Conservation (phyloP, 2,888 invertebrate genomes). For the Hermaeophaga mercurialis region DNA sequence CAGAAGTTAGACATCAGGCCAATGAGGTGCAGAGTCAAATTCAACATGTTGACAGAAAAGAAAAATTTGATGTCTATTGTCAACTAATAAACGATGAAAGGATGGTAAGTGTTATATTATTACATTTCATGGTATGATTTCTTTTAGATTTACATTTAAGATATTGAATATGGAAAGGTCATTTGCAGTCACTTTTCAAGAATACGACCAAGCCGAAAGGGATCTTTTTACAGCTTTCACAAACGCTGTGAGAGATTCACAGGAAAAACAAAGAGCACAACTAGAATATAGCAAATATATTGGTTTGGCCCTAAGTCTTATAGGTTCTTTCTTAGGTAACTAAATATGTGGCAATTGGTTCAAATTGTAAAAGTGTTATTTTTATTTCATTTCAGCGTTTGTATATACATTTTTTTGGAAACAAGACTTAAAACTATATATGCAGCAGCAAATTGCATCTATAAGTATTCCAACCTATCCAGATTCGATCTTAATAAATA, state of each 20-base stretch:
- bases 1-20: conserved; percentile 66
- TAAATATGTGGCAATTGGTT: background rate
- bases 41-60: conserved; percentile 77
- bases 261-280: conserved; percentile 81
- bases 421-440: conserved; percentile 51
- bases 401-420: conserved; percentile 50
- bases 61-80: conserved; percentile 70
- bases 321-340: conserved; percentile 50
- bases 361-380: no score
- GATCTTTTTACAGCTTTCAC: conserved; percentile 75
- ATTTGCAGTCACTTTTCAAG: conserved; percentile 65
- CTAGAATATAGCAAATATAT: conserved; percentile 86
- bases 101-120: conserved; percentile 61
- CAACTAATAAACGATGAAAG: conserved; percentile 74
- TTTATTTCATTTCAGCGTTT: conserved; percentile 48
- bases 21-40: conserved; percentile 76
- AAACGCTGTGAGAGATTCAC: conserved; percentile 77
- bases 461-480: no score
- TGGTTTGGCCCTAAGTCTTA: conserved; percentile 55
- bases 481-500: no score
- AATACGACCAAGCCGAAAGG: conserved; percentile 75
- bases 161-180: conserved; percentile 67
- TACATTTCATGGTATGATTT: no score
- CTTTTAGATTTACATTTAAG: no score
- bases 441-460: conserved; percentile 42